A percentile compares a stretch with the other conserved stretches of the same genome.
These are phyloP conservation scores for Vesta saturnalis DNA, from an alignment of 2,888 invertebrate genomes.

Conservation along the genomic window DNA sequence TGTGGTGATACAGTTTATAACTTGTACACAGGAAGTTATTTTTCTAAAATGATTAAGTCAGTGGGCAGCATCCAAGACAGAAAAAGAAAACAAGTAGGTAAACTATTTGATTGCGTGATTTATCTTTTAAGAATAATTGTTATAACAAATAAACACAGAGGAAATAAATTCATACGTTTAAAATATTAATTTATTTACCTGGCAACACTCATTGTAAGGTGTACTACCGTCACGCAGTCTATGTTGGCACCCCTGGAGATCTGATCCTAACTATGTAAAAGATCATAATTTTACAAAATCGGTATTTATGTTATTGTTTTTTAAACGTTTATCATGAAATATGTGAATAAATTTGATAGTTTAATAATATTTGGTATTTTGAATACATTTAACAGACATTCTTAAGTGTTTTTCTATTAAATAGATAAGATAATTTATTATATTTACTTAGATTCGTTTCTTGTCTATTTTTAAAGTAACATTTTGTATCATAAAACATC, in stretches of 20 bases:
- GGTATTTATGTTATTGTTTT: neutral
- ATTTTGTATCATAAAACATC: no score
- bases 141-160: neutral
- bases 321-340: neutral
- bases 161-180: neutral
- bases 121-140: no score
- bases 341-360: neutral
- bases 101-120: no score
- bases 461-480: no score
- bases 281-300: neutral
- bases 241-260: conserved; percentile 5
- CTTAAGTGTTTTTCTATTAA: no score
- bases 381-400: conserved; percentile 7
- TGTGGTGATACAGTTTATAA: no score
- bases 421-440: no score
- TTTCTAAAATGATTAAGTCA: no score
- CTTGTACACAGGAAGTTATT: no score
- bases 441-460: no score
- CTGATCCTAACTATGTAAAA: neutral
- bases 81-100: no score
- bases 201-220: neutral
- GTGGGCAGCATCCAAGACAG: no score
- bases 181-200: neutral
- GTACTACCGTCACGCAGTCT: neutral
- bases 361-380: neutral